A percentile compares a stretch with the other conserved stretches of the same genome.
phyloP scores from a whole-genome alignment of 2,888 invertebrate species.

The Diarsia rubi region DNA sequence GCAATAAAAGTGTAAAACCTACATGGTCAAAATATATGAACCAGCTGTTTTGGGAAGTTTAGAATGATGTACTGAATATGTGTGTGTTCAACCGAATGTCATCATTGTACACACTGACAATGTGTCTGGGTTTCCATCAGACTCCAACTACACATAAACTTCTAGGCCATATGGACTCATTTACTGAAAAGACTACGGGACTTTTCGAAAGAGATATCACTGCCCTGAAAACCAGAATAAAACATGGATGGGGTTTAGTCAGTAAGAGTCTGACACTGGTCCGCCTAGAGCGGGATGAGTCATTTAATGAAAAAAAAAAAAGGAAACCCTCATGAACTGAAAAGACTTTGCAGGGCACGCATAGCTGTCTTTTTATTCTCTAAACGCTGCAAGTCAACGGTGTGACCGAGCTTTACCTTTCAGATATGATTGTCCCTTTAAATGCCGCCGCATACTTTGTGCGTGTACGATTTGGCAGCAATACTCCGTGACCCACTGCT shows the following conservation, averaged over 20 bases:
- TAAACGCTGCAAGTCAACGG: neutral
- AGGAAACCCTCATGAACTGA: neutral
- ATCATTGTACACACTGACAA: neutral
- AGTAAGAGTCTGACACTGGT: too few species aligned
- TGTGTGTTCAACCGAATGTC: too few species aligned
- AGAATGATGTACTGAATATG: neutral
- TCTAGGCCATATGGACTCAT: too few species aligned
- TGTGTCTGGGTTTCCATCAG: neutral
- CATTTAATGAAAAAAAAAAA: too few species aligned
- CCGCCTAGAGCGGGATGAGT: too few species aligned
- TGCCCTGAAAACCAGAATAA: too few species aligned
- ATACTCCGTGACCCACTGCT: constrained; percentile 25
- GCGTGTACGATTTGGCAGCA: constrained; percentile 41
- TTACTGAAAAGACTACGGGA: neutral
- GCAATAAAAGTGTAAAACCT: too few species aligned
- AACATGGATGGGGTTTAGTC: too few species aligned
- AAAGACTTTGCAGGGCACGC: neutral
- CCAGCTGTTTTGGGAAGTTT: neutral
- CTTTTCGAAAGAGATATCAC: too few species aligned
- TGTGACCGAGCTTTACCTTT: constrained; percentile 17
- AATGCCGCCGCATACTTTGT: constrained; percentile 19
- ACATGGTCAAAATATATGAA: too few species aligned
- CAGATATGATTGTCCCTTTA: constrained; percentile 9
- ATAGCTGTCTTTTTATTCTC: neutral
- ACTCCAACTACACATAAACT: neutral